These are phyloP conservation scores for Nilaparvata lugens DNA, from an alignment of 1,140 invertebrate genomes.

Conservation along the genomic window DNA sequence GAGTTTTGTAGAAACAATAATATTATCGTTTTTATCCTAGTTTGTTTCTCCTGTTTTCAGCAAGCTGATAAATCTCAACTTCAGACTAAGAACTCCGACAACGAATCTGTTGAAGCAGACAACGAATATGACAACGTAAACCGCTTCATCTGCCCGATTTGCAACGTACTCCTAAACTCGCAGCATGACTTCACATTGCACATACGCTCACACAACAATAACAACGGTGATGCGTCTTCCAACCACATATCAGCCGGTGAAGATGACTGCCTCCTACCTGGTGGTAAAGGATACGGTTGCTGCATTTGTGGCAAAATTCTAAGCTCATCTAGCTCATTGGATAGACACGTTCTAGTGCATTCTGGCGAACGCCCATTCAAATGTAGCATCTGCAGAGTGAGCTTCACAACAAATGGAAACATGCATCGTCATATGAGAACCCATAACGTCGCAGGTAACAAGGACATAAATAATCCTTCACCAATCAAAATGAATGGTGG, in stretches of 20 bases:
- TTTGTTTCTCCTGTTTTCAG: no score
- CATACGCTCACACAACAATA: conserved; percentile 45
- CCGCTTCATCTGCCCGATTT: conserved; percentile 41
- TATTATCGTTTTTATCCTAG: no score
- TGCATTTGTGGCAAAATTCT: conserved; percentile 44
- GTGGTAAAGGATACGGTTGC: conserved; percentile 36
- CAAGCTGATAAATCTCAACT: no score
- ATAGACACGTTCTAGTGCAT: conserved; percentile 63
- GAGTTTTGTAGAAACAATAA: no score
- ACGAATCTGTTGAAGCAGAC: no score
- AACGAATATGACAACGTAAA: no score
- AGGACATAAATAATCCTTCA: background rate
- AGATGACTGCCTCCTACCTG: conserved; percentile 4
- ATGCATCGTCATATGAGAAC: conserved; percentile 78
- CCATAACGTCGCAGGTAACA: conserved; percentile 33
- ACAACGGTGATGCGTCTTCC: conserved; percentile 24
- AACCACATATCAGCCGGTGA: background rate
- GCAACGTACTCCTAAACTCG: conserved; percentile 39
- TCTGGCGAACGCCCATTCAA: conserved; percentile 64
- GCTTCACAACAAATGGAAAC: conserved; percentile 81
- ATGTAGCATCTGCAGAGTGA: conserved; percentile 68
- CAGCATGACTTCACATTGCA: conserved; percentile 49
- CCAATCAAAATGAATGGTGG: no score
- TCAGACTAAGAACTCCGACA: no score
- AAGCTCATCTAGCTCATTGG: conserved; percentile 66